Conservation (phyloP, 2,797 vertebrate species). For the Ctenochaetus hawaiiensis region DNA sequence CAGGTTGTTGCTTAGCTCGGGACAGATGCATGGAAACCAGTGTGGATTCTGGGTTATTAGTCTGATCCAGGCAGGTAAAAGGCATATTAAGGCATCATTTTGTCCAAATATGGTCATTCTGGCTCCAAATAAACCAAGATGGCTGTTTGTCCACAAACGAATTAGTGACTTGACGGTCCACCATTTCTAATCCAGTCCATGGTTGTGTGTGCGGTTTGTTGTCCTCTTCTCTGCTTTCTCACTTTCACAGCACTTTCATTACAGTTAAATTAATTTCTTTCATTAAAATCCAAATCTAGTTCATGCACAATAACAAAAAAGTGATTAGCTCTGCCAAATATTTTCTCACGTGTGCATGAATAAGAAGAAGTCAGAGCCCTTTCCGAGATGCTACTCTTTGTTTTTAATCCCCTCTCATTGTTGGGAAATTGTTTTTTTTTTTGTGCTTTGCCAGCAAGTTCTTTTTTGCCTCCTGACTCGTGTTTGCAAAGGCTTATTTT, state of each 20-base stretch:
- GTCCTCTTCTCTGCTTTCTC: not conserved
- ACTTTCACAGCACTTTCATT: not conserved
- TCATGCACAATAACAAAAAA: slow-evolving; percentile 13
- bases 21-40: too few species aligned
- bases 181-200: too few species aligned
- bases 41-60: too few species aligned
- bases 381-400: not conserved
- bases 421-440: not conserved
- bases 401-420: not conserved
- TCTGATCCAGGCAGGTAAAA: too few species aligned
- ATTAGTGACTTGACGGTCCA: too few species aligned
- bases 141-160: too few species aligned
- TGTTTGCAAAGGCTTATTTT: slow-evolving; percentile 3
- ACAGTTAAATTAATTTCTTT: not conserved
- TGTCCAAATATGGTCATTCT: too few species aligned
- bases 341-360: slow-evolving; percentile 3
- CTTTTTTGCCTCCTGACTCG: not conserved
- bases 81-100: too few species aligned
- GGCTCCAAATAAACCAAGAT: too few species aligned
- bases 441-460: slow-evolving; percentile 4
- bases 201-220: too few species aligned
- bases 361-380: not conserved
- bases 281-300: not conserved
- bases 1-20: too few species aligned
- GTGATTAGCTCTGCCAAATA: slow-evolving; percentile 9